These are phyloP conservation scores for Drosophila azteca DNA, from an alignment of 1,140 invertebrate species.

Conservation along the genomic window DNA sequence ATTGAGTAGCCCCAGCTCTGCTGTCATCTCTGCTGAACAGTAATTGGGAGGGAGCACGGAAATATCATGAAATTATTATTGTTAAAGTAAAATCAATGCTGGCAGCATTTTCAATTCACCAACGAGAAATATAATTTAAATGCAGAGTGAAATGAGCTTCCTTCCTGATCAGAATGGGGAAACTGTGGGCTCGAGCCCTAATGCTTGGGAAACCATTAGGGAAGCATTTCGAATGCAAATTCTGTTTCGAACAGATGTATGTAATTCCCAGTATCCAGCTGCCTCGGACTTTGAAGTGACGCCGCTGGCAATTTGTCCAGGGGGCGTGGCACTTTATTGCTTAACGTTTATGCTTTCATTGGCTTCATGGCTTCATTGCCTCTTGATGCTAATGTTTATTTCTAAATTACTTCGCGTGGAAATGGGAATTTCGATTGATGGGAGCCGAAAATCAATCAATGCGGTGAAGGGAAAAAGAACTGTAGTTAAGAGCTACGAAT, in stretches of 20 bases:
- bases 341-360: conserved; percentile 30
- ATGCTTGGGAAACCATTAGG: conserved; percentile 46
- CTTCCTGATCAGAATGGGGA: conserved; percentile 3
- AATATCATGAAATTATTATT: conserved; percentile 47
- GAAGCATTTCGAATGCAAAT: conserved; percentile 48
- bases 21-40: conserved; percentile 24
- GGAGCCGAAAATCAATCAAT: conserved; percentile 34
- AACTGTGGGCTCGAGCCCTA: conserved; percentile 18
- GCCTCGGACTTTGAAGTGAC: conserved; percentile 38
- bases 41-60: conserved; percentile 19
- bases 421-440: conserved; percentile 1
- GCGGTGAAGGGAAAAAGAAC: neutral
- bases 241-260: conserved; percentile 33
- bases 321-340: conserved; percentile 40
- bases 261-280: conserved; percentile 32
- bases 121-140: conserved; percentile 45
- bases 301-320: conserved; percentile 33
- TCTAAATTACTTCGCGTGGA: conserved; percentile 38
- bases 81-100: conserved; percentile 43
- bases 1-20: conserved; percentile 39
- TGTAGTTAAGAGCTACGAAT: neutral
- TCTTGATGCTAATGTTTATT: conserved; percentile 38
- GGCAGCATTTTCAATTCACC: conserved; percentile 5
- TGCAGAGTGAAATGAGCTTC: conserved; percentile 33
- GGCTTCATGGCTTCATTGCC: conserved; percentile 13